Evolutionary conservation across 2,797 vertebrate genomes (phyloP).

Genomic region (Taeniopygia guttata): DNA sequence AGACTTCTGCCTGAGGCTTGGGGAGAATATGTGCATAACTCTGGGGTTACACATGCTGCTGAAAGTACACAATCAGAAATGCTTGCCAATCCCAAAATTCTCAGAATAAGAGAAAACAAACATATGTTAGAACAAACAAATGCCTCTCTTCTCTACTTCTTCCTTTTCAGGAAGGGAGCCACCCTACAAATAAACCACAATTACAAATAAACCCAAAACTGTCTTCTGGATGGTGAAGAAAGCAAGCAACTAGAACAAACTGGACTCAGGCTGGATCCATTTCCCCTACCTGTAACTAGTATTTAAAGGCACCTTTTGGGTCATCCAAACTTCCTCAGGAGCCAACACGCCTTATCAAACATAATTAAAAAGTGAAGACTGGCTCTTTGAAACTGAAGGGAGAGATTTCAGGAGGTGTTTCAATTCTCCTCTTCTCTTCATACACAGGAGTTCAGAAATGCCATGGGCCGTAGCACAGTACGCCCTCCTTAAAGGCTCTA

Average conservation of each 20-base stretch:
- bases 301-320: background rate
- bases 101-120: background rate
- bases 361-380: background rate
- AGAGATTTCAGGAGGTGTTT: background rate
- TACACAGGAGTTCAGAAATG: background rate
- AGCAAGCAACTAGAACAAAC: background rate
- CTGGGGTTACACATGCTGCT: background rate
- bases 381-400: background rate
- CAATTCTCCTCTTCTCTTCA: background rate
- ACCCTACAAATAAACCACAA: constrained; percentile 1
- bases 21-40: background rate
- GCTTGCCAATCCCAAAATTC: background rate
- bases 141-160: background rate
- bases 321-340: background rate
- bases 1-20: background rate
- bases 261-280: background rate
- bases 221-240: background rate
- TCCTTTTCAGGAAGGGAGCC: constrained; percentile 21
- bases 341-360: background rate
- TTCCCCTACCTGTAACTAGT: background rate
- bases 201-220: background rate
- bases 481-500: background rate
- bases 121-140: background rate
- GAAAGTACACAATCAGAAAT: background rate
- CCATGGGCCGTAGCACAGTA: background rate